A percentile compares a stretch with the other conserved stretches of the same genome.
These are phyloP conservation scores for Regulus satrapa DNA, from an alignment of 2,113 vertebrate genomes.

Conservation along the genomic window DNA sequence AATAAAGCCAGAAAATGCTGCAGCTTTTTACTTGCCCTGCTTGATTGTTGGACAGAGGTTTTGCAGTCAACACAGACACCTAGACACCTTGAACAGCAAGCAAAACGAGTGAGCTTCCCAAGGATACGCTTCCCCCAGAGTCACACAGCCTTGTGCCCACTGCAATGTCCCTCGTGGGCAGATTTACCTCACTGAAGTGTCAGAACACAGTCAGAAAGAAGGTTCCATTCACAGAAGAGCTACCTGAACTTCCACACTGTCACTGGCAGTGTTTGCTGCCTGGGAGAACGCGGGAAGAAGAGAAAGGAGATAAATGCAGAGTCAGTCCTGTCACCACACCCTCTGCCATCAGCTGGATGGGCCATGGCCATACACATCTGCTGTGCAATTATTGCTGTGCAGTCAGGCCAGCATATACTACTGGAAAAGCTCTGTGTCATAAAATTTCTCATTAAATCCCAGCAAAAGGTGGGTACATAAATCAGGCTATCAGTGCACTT, in stretches of 20 bases:
- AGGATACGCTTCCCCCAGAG: not conserved
- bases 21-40: not conserved
- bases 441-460: not conserved
- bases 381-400: not conserved
- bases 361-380: not conserved
- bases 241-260: not conserved
- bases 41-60: not conserved
- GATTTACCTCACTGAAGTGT: not conserved
- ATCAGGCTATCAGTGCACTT: not conserved
- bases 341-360: not conserved
- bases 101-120: not conserved
- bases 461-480: not conserved
- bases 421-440: not conserved
- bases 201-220: not conserved
- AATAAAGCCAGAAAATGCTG: not conserved
- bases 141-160: not conserved
- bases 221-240: not conserved
- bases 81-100: not conserved
- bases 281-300: not conserved
- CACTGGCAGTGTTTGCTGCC: not conserved
- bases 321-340: not conserved
- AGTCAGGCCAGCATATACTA: not conserved
- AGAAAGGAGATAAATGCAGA: not conserved
- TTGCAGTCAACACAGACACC: not conserved
- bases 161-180: not conserved